Percentiles rank a stretch among this genome's conserved stretches.
These are phyloP conservation scores for Dinoponera quadriceps DNA, from an alignment of 1,140 invertebrate species.

Conservation along the genomic window DNA sequence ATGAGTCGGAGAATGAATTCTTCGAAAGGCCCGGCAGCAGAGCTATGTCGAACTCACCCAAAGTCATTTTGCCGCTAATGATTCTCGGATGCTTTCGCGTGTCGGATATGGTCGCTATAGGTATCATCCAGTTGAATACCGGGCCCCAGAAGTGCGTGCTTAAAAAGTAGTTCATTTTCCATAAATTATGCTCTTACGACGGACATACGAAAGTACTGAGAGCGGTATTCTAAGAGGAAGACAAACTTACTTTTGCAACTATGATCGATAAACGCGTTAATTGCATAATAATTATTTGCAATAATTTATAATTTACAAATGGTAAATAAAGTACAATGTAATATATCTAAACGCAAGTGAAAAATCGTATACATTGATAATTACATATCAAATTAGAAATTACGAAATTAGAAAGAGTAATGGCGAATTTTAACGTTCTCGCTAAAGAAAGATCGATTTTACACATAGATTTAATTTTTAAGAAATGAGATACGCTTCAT, in stretches of 20 bases:
- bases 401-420: neutral
- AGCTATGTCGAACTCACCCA: conserved; percentile 88
- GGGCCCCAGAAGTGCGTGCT: conserved; percentile 98
- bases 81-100: conserved; percentile 96
- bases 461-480: neutral
- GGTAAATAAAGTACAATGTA: too few species aligned
- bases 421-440: neutral
- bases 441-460: neutral
- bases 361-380: neutral
- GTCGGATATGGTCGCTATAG: conserved; percentile 96
- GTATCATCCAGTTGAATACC: conserved; percentile 98
- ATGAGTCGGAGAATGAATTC: conserved; percentile 66
- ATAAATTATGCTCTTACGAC: conserved; percentile 50
- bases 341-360: too few species aligned
- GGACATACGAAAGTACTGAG: neutral
- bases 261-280: neutral
- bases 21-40: conserved; percentile 53
- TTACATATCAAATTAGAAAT: neutral
- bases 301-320: neutral
- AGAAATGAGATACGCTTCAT: neutral
- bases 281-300: neutral
- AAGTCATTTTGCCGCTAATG: conserved; percentile 99
- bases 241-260: neutral
- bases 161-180: conserved; percentile 73
- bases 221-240: neutral